A percentile compares a stretch with the other conserved stretches of the same genome.
Conservation (phyloP, 2,797 vertebrate species). For the Agapornis canus region DNA sequence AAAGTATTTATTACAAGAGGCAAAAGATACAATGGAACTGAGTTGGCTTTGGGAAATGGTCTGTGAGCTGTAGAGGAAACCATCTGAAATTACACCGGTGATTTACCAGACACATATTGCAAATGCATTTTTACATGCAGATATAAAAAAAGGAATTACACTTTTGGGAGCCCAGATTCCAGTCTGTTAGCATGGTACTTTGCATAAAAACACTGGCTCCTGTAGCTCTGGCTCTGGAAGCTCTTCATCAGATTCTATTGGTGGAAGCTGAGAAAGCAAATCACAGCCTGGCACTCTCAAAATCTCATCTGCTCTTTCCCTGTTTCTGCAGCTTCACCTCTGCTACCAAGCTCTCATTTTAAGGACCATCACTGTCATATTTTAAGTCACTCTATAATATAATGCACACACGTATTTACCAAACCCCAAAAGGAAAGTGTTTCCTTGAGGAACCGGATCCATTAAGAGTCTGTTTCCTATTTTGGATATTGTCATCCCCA, state of each 20-base stretch:
- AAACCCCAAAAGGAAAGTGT: not conserved
- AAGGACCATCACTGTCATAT: not conserved
- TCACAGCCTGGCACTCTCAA: fast-evolving
- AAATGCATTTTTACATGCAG: not conserved
- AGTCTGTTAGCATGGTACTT: not conserved
- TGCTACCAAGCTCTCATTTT: not conserved
- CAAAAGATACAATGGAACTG: not conserved
- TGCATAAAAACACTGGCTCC: fast-evolving
- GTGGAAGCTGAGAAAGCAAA: not conserved
- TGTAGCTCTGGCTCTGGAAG: not conserved
- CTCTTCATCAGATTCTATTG: not conserved
- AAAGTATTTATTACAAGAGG: not conserved
- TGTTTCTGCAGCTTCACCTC: not conserved
- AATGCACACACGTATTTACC: not conserved
- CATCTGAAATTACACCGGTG: not conserved
- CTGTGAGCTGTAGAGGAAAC: not conserved
- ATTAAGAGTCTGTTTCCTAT: not conserved
- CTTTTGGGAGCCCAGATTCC: not conserved
- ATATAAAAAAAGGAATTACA: not conserved
- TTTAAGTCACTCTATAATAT: not conserved
- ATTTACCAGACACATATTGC: not conserved
- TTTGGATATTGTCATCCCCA: not conserved
- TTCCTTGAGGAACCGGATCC: not conserved
- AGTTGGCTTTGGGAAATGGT: not conserved
- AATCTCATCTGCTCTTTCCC: not conserved